phyloP scores from a whole-genome alignment of 2,797 vertebrate species.

The Somateria mollissima region DNA sequence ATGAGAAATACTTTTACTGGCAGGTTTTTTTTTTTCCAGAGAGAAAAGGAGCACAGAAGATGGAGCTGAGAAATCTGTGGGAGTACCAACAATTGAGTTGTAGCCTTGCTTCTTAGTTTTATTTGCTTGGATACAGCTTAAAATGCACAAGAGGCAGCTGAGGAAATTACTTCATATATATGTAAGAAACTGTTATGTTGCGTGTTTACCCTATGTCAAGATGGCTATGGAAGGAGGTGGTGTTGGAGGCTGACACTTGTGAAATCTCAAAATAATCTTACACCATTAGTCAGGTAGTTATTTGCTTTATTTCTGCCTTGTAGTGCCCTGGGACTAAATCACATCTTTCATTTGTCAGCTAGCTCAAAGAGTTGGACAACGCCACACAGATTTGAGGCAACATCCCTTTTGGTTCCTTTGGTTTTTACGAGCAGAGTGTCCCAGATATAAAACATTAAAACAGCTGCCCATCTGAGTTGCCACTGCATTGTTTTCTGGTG shows the following conservation, averaged over 20 bases:
- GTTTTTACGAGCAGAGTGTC: background rate
- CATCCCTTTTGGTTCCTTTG: background rate
- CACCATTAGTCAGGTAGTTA: background rate
- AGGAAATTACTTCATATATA: background rate
- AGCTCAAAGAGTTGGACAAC: background rate
- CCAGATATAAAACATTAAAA: background rate
- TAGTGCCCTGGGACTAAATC: background rate
- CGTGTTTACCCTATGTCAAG: background rate
- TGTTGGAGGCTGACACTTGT: background rate
- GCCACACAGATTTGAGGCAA: background rate
- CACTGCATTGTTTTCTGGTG: background rate
- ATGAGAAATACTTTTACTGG: background rate
- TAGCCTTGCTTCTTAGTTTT: conserved; percentile 17
- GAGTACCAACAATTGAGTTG: conserved; percentile 21
- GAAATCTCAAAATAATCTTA: background rate
- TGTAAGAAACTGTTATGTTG: background rate
- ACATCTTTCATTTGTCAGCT: background rate
- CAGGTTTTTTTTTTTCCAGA: background rate
- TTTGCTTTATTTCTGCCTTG: background rate
- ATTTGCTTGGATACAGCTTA: conserved; percentile 20
- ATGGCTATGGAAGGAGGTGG: background rate
- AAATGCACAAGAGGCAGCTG: background rate
- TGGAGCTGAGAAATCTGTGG: conserved; percentile 36
- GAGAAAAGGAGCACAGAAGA: background rate
- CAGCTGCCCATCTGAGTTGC: background rate